Percentiles rank a stretch among this genome's conserved stretches.
These are phyloP conservation scores for Neodontobutis hainanensis DNA, from an alignment of 2,113 vertebrate genomes.

Conservation along the genomic window DNA sequence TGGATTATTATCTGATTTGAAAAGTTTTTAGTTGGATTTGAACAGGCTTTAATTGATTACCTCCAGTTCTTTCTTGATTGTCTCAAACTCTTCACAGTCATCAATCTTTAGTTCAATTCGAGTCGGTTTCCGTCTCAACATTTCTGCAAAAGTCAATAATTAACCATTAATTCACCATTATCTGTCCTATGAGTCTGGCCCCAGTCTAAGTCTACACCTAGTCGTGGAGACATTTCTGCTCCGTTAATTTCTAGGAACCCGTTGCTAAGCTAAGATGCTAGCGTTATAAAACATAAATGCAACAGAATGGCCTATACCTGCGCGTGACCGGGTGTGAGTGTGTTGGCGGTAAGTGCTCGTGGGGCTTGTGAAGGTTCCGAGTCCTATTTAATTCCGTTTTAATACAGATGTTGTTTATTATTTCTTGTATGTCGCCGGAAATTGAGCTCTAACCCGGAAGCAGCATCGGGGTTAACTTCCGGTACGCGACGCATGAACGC, in stretches of 20 bases:
- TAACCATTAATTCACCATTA: no score
- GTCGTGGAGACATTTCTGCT: no score
- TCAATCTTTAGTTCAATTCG: conserved; percentile 95
- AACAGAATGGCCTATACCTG: background rate
- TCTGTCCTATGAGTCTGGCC: no score
- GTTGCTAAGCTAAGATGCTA: conserved; percentile 31
- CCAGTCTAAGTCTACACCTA: no score
- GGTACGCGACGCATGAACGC: no score
- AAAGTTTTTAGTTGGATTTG: no score
- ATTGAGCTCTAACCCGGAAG: no score
- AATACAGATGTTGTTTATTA: no score
- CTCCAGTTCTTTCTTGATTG: conserved; percentile 93
- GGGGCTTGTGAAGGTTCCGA: background rate
- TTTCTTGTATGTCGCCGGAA: no score
- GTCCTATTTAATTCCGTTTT: no score
- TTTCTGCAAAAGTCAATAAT: conserved; percentile 44
- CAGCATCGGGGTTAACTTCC: no score
- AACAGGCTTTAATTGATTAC: conserved; percentile 31
- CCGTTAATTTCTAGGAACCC: no score
- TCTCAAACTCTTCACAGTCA: conserved; percentile 95
- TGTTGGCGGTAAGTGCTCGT: background rate
- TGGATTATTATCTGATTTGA: background rate
- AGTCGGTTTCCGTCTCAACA: conserved; percentile 93
- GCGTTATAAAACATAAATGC: background rate
- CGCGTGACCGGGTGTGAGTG: background rate